Base-by-base conservation (phyloP, 1,140 invertebrate genomes). In the Matsumurasca onukii region DNA sequence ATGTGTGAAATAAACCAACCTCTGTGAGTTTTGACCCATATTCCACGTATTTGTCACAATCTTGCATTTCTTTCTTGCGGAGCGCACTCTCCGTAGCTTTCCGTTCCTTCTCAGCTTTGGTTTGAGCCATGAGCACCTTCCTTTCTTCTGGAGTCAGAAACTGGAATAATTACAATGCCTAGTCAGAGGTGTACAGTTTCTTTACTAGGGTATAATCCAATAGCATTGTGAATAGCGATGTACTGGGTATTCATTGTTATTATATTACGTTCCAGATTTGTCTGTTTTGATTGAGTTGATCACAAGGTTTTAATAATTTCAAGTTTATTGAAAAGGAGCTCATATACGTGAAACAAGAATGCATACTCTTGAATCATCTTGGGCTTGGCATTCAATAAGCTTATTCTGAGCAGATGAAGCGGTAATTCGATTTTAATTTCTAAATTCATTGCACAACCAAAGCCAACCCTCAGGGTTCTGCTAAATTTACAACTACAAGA, bases 1-100 rank as follows among this genome's bases (percentile, higher is more conserved):
- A n/a, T n/a, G n/a, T n/a, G n/a, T n/a, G n/a, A n/a, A n/a, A n/a
- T n/a, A n/a, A n/a, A 39, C 34, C 17, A 39, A 74, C 72, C 68
- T 73, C 68, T 22, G 69, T 52, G 1, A 74, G 62, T 62, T 51
- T 55, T 48, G 66, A 59, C 15, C 71, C 71, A n/a, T 69, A 67
- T 3, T 70, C 62, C 12, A 68, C 52, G 9, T 59, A 34, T n/a
- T 27, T 39, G 20, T 70, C 71, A 45, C 64, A 72, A 25, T 52
- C 57, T 24, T 73, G 69, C 22, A 72, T 48, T 17, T 70, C 55
- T 52, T 73, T 68, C 49, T 71, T 72, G 15, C 73, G 57, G 5
- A 52, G 31, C 1, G 71, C 67, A 63, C 62, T 70, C 67, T 67
- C 71, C 31, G 9, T 69, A n/a, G 12, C 63, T 24, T 72, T 61